A percentile compares a stretch with the other conserved stretches of the same genome.
Evolutionary conservation across 1,140 invertebrate species (phyloP).

Genomic region (Monochamus saltuarius): DNA sequence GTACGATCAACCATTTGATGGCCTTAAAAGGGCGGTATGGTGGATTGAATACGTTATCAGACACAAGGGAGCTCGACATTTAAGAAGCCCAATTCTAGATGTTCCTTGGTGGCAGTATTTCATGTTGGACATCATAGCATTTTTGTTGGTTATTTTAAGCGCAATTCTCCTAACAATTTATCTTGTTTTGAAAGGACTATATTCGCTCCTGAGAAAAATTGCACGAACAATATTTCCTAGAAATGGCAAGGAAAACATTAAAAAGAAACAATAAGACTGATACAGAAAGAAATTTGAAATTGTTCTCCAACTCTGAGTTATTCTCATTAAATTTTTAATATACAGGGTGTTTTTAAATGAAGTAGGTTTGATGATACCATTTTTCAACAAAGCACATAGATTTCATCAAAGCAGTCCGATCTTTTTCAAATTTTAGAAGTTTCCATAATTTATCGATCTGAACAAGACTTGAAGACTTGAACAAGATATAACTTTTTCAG

Average conservation of each 20-base stretch:
- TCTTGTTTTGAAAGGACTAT: neutral
- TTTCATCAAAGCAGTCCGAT: no score
- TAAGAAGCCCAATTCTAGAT: constrained; percentile 47
- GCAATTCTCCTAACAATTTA: constrained; percentile 5
- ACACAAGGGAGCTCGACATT: constrained; percentile 54
- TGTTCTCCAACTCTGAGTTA: no score
- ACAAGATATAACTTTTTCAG: no score
- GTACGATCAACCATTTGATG: constrained; percentile 51
- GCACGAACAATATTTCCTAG: neutral
- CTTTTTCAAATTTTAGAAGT: no score
- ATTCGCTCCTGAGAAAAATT: constrained; percentile 2
- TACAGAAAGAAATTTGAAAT: no score
- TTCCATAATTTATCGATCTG: no score
- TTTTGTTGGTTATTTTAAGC: constrained; percentile 7
- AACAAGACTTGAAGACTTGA: no score
- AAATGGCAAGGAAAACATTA: neutral
- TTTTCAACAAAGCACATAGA: no score
- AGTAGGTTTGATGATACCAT: no score
- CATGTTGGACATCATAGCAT: constrained; percentile 36
- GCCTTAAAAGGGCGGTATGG: constrained; percentile 53
- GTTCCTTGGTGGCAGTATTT: constrained; percentile 47
- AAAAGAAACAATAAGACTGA: neutral
- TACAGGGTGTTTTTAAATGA: no score
- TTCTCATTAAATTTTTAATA: no score
- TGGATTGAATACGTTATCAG: constrained; percentile 61